Conservation (phyloP, 2,888 invertebrate genomes). For the Glyphotaelius pellucidus region DNA sequence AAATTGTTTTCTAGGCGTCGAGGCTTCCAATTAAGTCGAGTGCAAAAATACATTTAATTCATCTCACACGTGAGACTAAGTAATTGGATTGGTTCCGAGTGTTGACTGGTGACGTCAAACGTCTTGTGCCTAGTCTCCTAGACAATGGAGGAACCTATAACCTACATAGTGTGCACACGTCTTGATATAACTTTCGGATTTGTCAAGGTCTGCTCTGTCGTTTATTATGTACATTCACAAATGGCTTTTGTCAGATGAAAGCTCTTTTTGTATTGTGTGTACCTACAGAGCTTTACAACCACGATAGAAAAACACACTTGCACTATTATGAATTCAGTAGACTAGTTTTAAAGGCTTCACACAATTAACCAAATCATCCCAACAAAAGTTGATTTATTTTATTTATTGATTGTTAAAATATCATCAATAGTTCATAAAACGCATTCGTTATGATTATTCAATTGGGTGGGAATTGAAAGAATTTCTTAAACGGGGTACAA, state of each 20-base stretch:
- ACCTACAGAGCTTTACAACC: neutral
- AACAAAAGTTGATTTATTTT: too few species aligned
- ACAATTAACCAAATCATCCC: too few species aligned
- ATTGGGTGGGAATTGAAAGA: too few species aligned
- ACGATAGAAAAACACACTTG: neutral
- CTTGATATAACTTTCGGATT: neutral
- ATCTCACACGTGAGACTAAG: neutral
- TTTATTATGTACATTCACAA: neutral
- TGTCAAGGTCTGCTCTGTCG: neutral
- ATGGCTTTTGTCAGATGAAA: neutral
- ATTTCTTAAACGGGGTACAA: too few species aligned
- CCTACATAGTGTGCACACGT: neutral
- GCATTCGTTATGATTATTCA: too few species aligned
- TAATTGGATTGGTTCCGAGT: conserved; percentile 28
- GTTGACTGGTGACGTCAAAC: neutral
- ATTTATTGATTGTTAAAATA: too few species aligned
- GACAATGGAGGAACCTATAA: neutral
- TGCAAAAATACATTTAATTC: conserved; percentile 16
- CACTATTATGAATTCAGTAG: too few species aligned
- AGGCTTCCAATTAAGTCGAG: neutral
- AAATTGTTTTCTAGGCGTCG: neutral
- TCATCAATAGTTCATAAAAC: too few species aligned
- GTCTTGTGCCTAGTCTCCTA: neutral
- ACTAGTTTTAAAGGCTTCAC: too few species aligned
- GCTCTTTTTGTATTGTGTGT: neutral